Conservation (phyloP, 2,113 vertebrate genomes). For the Brachirus orientalis region DNA sequence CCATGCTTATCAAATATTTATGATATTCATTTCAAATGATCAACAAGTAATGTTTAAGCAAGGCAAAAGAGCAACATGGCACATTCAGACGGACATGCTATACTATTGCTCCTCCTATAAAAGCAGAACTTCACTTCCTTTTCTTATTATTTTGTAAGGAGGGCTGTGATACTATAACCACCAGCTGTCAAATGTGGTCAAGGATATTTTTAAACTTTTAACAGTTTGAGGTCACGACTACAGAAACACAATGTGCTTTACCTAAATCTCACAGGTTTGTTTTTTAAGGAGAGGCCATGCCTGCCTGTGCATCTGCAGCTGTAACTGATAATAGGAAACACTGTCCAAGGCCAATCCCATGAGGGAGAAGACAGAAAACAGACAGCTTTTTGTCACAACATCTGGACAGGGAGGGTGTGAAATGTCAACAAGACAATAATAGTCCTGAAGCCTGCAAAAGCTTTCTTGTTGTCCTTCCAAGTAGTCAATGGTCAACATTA, state of each 20-base stretch:
- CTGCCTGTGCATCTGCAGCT: slow-evolving; percentile 51
- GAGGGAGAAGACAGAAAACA: slow-evolving; percentile 44
- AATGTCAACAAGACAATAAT: slow-evolving; percentile 48
- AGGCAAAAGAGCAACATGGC: too few relatives aligned
- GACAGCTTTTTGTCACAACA: slow-evolving; percentile 50
- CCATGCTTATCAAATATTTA: too few relatives aligned
- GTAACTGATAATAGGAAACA: slow-evolving; percentile 45
- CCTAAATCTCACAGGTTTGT: slow-evolving; percentile 20
- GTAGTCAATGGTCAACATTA: slow-evolving; percentile 58
- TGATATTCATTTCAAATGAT: too few relatives aligned
- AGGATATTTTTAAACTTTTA: slow-evolving; percentile 57
- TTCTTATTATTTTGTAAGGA: slow-evolving; percentile 41
- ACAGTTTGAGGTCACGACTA: slow-evolving; percentile 49
- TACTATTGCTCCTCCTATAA: slow-evolving; percentile 5
- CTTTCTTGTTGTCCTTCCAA: slow-evolving; percentile 30
- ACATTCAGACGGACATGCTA: too few relatives aligned
- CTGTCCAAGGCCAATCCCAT: slow-evolving; percentile 59
- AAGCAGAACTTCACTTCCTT: slow-evolving; percentile 47
- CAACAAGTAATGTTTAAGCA: too few relatives aligned
- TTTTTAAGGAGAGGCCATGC: slow-evolving; percentile 27
- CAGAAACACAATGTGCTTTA: slow-evolving; percentile 10
- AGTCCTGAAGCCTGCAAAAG: slow-evolving; percentile 21
- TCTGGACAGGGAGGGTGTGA: slow-evolving; percentile 49
- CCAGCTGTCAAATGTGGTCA: slow-evolving; percentile 56
- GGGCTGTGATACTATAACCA: slow-evolving; percentile 60